Evolutionary conservation across 1,140 invertebrate genomes (phyloP).

Genomic region (Drosophila pandora): DNA sequence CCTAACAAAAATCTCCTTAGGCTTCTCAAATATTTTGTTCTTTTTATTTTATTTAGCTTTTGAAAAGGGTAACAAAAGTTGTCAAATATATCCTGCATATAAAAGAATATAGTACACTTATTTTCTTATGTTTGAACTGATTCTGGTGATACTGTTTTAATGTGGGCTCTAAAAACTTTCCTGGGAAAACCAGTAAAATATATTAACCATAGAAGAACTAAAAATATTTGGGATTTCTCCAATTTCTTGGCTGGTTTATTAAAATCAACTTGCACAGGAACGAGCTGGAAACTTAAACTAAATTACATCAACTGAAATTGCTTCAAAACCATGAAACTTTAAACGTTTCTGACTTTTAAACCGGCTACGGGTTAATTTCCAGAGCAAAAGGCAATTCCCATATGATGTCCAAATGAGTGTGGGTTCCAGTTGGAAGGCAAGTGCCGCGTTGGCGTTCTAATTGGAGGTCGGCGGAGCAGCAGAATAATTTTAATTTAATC

Average conservation of each 20-base stretch:
- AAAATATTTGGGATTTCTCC: conserved; percentile 15
- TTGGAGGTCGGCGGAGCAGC: conserved; percentile 48
- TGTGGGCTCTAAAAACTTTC: conserved; percentile 9
- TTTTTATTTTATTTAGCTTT: not conserved
- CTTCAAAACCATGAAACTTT: conserved; percentile 41
- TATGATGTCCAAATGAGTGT: conserved; percentile 20
- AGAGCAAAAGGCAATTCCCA: conserved; percentile 35
- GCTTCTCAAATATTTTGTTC: not conserved
- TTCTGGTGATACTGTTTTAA: not conserved
- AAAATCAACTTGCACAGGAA: conserved; percentile 12
- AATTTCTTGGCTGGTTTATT: conserved; percentile 19
- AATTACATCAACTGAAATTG: conserved; percentile 37
- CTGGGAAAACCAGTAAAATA: conserved; percentile 1
- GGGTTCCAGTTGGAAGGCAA: conserved; percentile 4
- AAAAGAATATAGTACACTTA: not conserved
- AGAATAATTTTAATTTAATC: conserved; percentile 81
- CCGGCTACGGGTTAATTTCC: conserved; percentile 44
- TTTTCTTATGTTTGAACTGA: too few relatives aligned
- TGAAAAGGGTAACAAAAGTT: not conserved
- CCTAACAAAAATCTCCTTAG: not conserved
- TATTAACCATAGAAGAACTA: conserved; percentile 24
- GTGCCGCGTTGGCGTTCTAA: conserved; percentile 60
- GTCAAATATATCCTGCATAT: not conserved
- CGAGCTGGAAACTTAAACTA: conserved; percentile 3
- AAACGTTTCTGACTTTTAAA: conserved; percentile 22